These are phyloP conservation scores for Eunapius fragilis DNA, from an alignment of 37 sponge, comb jelly and placozoan species.

Conservation along the genomic window DNA sequence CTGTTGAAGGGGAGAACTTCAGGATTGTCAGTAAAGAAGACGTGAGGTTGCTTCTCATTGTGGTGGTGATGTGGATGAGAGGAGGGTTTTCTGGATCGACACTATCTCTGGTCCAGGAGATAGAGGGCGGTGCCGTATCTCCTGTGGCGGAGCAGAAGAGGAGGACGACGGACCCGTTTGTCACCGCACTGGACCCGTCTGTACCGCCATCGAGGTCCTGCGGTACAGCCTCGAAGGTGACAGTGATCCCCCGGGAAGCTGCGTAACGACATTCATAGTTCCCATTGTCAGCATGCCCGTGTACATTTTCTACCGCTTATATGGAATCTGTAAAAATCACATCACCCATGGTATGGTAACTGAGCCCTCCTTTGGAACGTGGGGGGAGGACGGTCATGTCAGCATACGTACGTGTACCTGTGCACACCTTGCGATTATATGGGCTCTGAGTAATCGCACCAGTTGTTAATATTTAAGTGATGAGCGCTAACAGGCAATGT, in stretches of 20 bases:
- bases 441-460: too few relatives aligned
- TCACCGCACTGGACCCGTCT: neutral
- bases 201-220: neutral
- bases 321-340: neutral
- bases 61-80: conserved; percentile 27
- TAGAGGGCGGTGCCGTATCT: neutral
- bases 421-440: too few relatives aligned
- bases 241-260: conserved; percentile 6
- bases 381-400: neutral
- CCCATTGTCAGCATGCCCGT: neutral
- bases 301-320: neutral
- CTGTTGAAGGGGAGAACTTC: conserved; percentile 6
- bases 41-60: neutral
- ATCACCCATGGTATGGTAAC: neutral
- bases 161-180: conserved; percentile 37
- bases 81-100: conserved; percentile 12
- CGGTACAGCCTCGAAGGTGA: conserved; percentile 16
- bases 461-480: too few relatives aligned
- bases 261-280: neutral
- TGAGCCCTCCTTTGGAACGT: neutral
- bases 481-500: too few relatives aligned
- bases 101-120: conserved; percentile 39
- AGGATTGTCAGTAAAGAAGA: conserved; percentile 26
- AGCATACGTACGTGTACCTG: too few relatives aligned
- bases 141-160: conserved; percentile 24